phyloP scores from a whole-genome alignment of 1,140 invertebrate genomes.

The Caenorhabditis latens region DNA sequence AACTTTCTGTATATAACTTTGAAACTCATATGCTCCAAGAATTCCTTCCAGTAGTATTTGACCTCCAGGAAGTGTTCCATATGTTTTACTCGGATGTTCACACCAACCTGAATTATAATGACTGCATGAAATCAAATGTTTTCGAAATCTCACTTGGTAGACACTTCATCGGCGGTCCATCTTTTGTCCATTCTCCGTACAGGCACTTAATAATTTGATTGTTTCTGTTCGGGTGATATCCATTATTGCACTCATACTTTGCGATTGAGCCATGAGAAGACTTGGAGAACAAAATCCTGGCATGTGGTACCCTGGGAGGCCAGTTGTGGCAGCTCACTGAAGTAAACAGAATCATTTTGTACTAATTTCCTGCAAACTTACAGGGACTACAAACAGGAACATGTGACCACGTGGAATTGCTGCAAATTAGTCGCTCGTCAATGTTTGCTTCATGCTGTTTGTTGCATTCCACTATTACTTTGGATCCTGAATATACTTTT shows the following conservation, averaged over 20 bases:
- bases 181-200: constrained; percentile 92
- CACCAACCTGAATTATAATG: constrained; percentile 85
- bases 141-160: constrained; percentile 69
- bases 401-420: constrained; percentile 95
- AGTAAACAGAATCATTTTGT: neutral
- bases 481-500: constrained; percentile 81
- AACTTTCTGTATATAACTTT: constrained; percentile 90
- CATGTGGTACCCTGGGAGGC: constrained; percentile 88
- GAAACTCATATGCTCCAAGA: constrained; percentile 96
- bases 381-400: constrained; percentile 91
- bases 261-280: constrained; percentile 94
- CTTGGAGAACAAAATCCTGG: constrained; percentile 94
- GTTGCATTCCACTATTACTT: constrained; percentile 88
- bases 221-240: constrained; percentile 85
- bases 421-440: constrained; percentile 85
- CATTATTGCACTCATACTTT: constrained; percentile 90
- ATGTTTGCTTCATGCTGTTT: constrained; percentile 87
- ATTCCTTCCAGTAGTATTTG: constrained; percentile 93
- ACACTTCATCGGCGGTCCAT: constrained; percentile 81
- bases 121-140: neutral
- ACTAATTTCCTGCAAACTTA: constrained; percentile 71
- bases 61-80: constrained; percentile 88
- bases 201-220: constrained; percentile 87
- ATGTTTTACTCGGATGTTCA: constrained; percentile 84
- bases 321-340: constrained; percentile 87